Percentiles rank a stretch among this genome's conserved stretches.
Evolutionary conservation across 2,888 invertebrate species (phyloP).

Genomic region (Zhuqinia jingwanae): DNA sequence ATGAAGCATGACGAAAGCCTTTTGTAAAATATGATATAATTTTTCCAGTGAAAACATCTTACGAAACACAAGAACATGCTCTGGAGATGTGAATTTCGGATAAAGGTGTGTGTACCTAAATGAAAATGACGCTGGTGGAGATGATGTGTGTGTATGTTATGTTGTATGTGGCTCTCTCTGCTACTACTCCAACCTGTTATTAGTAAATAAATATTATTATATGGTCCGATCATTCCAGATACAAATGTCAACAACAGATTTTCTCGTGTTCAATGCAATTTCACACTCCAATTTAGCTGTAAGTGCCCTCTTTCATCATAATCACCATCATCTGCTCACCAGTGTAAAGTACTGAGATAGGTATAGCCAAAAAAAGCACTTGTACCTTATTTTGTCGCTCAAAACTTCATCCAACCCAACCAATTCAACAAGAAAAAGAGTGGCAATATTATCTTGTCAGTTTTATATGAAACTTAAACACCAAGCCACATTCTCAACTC

Average conservation of each 20-base stretch:
- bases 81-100: background rate
- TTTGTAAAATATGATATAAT: background rate
- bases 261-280: slow-evolving; percentile 50
- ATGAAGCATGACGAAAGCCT: background rate
- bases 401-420: background rate
- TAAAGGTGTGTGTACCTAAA: background rate
- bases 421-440: background rate
- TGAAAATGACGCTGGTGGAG: background rate
- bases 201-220: background rate
- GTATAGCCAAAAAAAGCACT: no score
- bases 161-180: background rate
- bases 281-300: slow-evolving; percentile 16
- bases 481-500: no score
- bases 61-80: background rate
- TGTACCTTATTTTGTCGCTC: no score
- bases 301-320: slow-evolving; percentile 1
- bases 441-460: background rate
- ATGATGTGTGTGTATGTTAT: background rate
- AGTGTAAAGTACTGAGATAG: background rate
- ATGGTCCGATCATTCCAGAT: slow-evolving; percentile 13
- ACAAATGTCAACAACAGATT: slow-evolving; percentile 69
- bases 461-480: background rate
- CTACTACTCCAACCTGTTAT: no score
- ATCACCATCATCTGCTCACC: background rate
- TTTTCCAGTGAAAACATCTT: background rate